Evolutionary conservation across 1,140 invertebrate species (phyloP).

Genomic region (Wasmannia auropunctata): DNA sequence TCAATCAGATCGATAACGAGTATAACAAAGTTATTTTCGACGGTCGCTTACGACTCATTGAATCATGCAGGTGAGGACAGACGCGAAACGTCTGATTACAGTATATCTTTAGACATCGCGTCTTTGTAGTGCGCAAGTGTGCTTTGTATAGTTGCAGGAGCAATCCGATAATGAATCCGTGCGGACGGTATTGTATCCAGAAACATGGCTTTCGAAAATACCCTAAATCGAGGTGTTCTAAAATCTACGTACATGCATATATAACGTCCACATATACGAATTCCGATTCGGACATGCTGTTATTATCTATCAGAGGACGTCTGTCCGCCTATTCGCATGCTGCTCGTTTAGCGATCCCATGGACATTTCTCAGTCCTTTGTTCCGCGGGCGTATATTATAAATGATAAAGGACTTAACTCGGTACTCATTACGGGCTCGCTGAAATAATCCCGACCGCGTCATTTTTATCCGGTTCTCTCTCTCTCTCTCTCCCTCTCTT

Average conservation of each 20-base stretch:
- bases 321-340: neutral
- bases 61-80: neutral
- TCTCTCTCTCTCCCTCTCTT: neutral
- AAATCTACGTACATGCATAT: neutral
- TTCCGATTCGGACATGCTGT: neutral
- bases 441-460: constrained; percentile 47
- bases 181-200: neutral
- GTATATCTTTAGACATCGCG: neutral
- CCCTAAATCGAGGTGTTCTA: neutral
- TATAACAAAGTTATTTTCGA: constrained; percentile 24
- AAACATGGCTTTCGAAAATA: neutral
- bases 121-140: too few relatives aligned
- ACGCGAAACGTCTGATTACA: neutral
- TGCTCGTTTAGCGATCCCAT: neutral
- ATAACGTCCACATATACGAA: neutral
- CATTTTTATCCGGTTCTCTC: constrained; percentile 40
- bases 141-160: neutral
- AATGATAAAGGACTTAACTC: constrained; percentile 54
- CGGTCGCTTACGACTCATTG: neutral
- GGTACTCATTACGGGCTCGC: constrained; percentile 37
- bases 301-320: constrained; percentile 26
- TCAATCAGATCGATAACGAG: constrained; percentile 20
- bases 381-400: constrained; percentile 34
- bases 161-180: neutral
- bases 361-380: constrained; percentile 38